These are phyloP conservation scores for Drosophila saltans DNA, from an alignment of 1,140 invertebrate species.

Conservation along the genomic window DNA sequence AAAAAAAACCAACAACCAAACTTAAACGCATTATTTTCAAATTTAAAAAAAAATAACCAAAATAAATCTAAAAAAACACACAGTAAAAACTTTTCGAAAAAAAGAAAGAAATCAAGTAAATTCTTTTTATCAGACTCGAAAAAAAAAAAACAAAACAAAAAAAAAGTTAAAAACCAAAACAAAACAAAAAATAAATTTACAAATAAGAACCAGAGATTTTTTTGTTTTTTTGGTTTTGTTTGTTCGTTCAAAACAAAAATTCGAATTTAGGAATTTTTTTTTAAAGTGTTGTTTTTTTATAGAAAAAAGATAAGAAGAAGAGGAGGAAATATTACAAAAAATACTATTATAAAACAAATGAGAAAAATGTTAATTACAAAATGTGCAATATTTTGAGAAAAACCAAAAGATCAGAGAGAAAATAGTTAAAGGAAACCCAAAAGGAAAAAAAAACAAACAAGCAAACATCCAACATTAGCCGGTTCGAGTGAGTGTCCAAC, in stretches of 20 bases:
- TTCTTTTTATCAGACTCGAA: not conserved
- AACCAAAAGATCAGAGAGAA: not conserved
- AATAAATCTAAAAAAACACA: not conserved
- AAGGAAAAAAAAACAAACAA: not conserved
- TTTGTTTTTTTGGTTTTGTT: conserved; percentile 1
- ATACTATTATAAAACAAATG: not conserved
- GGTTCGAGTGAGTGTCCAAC: conserved; percentile 10
- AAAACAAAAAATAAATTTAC: not conserved
- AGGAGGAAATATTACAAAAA: conserved; percentile 5
- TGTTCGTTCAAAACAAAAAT: conserved; percentile 3
- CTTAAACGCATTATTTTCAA: conserved; percentile 13
- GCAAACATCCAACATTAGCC: not conserved
- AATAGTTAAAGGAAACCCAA: not conserved
- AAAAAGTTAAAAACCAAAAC: not conserved
- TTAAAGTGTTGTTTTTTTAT: conserved; percentile 12
- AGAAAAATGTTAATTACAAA: conserved; percentile 24
- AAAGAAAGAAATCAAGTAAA: conserved; percentile 8
- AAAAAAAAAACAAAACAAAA: conserved; percentile 15
- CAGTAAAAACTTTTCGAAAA: not conserved
- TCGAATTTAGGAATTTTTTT: conserved; percentile 18
- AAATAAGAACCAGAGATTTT: not conserved
- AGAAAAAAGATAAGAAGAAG: conserved; percentile 11
- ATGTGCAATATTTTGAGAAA: conserved; percentile 7
- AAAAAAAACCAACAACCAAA: conserved; percentile 27
- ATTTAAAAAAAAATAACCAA: conserved; percentile 9